Evolutionary conservation across 1,140 invertebrate species (phyloP), one percentile per base, ranked within the genome.

Genomic region (Lepidostoma basale): DNA sequence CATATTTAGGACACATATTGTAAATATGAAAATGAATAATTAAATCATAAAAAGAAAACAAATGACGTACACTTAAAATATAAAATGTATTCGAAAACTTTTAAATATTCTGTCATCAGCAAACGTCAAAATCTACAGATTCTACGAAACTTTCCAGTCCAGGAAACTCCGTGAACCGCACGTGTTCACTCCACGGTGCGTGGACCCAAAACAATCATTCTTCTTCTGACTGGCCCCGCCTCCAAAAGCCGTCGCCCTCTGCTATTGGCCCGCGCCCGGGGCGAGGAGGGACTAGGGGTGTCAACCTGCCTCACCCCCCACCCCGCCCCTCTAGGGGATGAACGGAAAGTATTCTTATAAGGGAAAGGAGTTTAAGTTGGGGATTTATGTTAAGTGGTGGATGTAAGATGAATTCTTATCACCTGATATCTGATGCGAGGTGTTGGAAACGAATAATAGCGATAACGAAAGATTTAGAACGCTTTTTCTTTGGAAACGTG

Each of bases 331-430:
- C 9, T 16, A 33, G 30, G 60, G 49, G 67, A 26, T 28, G 63
- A 26, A 52, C 36, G 56, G 58, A 68, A 72, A 72, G 65, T 72
- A 68, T 64, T 65, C 60, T 58, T 58, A 54, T 65, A 58, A 66
- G 42, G 42, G 10, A 45, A 45, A 58, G 54, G 30, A 72, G 60
- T 59, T 36, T 33, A 64, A 68, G 42, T 68, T 68, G 47, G 9
- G 56, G 67, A 72, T 72, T 72, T 72, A 72, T 67, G 67, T 63
- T 72, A 69, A 69, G 56, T 68, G 70, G 67, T 62, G 47, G 42
- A 63, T 67, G 62, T 69, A 69, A 69, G 70, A 72, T 65, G 70
- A 69, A 72, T 72, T 69, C 70, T 72, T 72, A 72, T 72, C 70
- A 62, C 58, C 67, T 67, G 62, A 64, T 64, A 64, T 64, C 62